Evolutionary conservation across 2,113 vertebrate species (phyloP), one percentile per base, ranked within the genome.

Genomic region (Pipa parva): DNA sequence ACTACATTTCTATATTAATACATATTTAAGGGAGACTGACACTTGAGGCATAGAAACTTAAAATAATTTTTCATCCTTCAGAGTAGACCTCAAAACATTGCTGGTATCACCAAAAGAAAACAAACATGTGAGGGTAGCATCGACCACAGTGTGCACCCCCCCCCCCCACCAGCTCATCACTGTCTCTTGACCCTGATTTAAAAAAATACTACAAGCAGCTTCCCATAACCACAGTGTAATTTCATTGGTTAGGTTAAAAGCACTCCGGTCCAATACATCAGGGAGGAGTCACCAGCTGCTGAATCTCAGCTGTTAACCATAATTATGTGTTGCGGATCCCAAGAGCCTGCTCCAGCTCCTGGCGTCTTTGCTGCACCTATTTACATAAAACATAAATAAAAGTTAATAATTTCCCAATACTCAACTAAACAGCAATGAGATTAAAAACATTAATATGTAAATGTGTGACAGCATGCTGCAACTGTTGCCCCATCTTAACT

Each of bases 281-380:
- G 39, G 7, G 37, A 33, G 25, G 9, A 45, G 48, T 49, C 11
- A 58, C 20, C 55, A 24, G 55, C 28, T 56, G 27, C 13, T 58
- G 27, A 9, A 3, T 22, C 31, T 58, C 10, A 29, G 28, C 45
- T 18, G 12, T 11, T 22, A 21, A 28, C 11, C 29, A 49, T 7
- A 18, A 42, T 60, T 92, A 92, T 82, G 97, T 99, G 83, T 99
- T 99, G 71, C 96, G 87, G 88, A 99, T 99, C 22, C 97, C 96
- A 55, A 99, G 88, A 20, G 97, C 97, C 84, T 98, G 95, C 81
- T 99, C 97, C 87, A 99, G 25, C 74, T 99, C 97, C 87, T 99
- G 97, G 55, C 97, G 80, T 74, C 97, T 84, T 80, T 99, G 95
- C 83, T 99, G 97, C 73, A 99, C 97, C 97, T 99, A 83, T 24